Percentiles rank a stretch among this genome's conserved stretches.
Conservation (phyloP, 2,888 invertebrate genomes). For the Erpobdella octoculata region DNA sequence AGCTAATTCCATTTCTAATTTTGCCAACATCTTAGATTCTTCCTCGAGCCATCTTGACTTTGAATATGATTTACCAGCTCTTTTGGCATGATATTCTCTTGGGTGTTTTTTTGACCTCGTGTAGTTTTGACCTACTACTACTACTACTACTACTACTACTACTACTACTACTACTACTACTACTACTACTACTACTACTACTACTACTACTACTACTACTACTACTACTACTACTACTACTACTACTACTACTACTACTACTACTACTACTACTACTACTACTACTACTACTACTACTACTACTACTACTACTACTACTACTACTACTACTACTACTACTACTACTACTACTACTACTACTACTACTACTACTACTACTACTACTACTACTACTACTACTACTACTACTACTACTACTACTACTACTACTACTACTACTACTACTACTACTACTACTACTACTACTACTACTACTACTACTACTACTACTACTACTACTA, state of each 20-base stretch:
- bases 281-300: constrained; percentile 1
- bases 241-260: constrained; percentile 1
- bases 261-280: constrained; percentile 1
- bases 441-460: constrained; percentile 10
- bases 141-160: constrained; percentile 1
- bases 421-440: constrained; percentile 12
- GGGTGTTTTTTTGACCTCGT: too few relatives aligned
- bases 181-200: constrained; percentile 1
- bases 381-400: constrained; percentile 17
- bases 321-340: constrained; percentile 16
- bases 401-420: constrained; percentile 13
- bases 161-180: constrained; percentile 1
- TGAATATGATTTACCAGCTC: too few relatives aligned
- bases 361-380: constrained; percentile 17
- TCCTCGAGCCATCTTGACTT: too few relatives aligned
- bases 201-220: constrained; percentile 1
- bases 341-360: constrained; percentile 17
- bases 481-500: constrained; percentile 2
- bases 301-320: constrained; percentile 1
- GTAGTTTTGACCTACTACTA: neutral
- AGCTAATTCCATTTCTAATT: too few relatives aligned
- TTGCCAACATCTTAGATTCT: too few relatives aligned
- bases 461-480: neutral
- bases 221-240: neutral
- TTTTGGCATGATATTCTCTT: too few relatives aligned